Evolutionary conservation across 2,113 vertebrate genomes (phyloP).

Genomic region (Neodon shergylaensis): DNA sequence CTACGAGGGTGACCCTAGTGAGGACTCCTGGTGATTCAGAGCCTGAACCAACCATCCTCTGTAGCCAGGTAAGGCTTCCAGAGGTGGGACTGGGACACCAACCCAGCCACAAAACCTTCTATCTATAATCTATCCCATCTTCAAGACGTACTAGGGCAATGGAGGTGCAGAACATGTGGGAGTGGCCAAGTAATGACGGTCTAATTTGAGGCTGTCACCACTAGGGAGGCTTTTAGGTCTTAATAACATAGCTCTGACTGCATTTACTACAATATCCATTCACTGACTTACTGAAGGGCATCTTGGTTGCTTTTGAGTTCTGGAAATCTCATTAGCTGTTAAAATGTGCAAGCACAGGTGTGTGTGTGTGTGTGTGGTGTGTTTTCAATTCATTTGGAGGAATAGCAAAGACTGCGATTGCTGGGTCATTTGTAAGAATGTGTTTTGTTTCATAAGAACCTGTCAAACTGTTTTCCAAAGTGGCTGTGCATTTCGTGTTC

Average conservation of each 20-base stretch:
- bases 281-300: neutral
- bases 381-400: neutral
- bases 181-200: neutral
- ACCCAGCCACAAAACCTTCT: neutral
- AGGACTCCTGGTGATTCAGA: neutral
- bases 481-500: neutral
- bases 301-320: neutral
- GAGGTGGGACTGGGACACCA: neutral
- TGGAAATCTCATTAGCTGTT: neutral
- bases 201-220: neutral
- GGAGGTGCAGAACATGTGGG: neutral
- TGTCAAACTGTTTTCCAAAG: neutral
- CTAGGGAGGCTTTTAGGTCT: neutral
- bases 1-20: neutral
- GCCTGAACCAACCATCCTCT: neutral
- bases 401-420: neutral
- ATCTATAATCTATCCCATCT: neutral
- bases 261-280: neutral
- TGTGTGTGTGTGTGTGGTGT: neutral
- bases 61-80: neutral
- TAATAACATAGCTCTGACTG: neutral
- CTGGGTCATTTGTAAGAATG: neutral
- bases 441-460: neutral
- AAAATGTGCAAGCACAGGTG: neutral
- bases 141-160: neutral